Evolutionary conservation across 2,113 vertebrate species (phyloP).

Genomic region (Stegastes partitus): DNA sequence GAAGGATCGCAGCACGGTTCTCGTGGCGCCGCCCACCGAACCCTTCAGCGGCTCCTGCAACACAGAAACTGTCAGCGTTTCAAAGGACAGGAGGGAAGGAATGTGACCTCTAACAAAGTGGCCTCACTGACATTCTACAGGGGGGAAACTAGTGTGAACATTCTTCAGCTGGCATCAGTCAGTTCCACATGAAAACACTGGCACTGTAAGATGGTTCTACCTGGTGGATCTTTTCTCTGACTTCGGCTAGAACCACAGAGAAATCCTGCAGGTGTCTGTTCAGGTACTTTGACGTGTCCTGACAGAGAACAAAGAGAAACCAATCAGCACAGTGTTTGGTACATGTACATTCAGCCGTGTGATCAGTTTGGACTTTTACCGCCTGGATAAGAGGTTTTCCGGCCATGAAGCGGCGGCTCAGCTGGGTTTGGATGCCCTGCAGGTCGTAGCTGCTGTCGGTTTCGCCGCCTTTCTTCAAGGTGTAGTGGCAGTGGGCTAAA

Average conservation of each 20-base stretch:
- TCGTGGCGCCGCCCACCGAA: slow-evolving; percentile 67
- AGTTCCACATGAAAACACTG: slow-evolving; percentile 25
- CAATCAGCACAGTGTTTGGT: not conserved
- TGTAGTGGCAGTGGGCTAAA: slow-evolving; percentile 83
- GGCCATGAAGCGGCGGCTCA: slow-evolving; percentile 74
- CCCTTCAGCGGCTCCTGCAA: slow-evolving; percentile 76
- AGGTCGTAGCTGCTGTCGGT: slow-evolving; percentile 75
- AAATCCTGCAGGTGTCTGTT: slow-evolving; percentile 82
- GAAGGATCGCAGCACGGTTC: slow-evolving; percentile 76
- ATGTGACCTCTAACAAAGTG: slow-evolving; percentile 50
- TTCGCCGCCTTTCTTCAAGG: slow-evolving; percentile 77
- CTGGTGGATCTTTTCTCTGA: slow-evolving; percentile 80
- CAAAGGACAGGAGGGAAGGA: not conserved
- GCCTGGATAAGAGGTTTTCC: slow-evolving; percentile 81
- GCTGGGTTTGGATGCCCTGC: slow-evolving; percentile 72
- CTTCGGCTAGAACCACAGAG: slow-evolving; percentile 76
- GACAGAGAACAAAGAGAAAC: not conserved
- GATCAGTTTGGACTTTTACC: slow-evolving; percentile 53
- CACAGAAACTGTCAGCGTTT: slow-evolving; percentile 12
- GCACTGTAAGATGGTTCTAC: slow-evolving; percentile 49
- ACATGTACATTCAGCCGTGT: not conserved
- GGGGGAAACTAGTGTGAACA: slow-evolving; percentile 16
- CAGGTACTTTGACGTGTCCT: slow-evolving; percentile 80
- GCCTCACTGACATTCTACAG: slow-evolving; percentile 31
- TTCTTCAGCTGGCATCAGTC: slow-evolving; percentile 35